Evolutionary conservation across 2,797 vertebrate species (phyloP).

Genomic region (Hipposideros larvatus): DNA sequence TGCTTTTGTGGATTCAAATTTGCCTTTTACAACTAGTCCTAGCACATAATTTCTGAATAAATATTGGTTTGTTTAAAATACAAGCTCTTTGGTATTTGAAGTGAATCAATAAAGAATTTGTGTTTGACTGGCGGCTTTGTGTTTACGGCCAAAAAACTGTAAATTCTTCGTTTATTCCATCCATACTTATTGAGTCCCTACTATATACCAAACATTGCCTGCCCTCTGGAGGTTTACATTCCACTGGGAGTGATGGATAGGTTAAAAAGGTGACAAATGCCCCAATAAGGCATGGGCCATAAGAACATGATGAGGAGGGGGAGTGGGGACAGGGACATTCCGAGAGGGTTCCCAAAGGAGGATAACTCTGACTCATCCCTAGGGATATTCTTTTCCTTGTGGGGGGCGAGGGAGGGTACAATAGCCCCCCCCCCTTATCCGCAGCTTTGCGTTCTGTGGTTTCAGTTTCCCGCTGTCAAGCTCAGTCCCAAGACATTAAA

Average conservation of each 20-base stretch:
- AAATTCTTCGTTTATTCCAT: background rate
- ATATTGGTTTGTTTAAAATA: background rate
- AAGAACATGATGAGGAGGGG: too few species aligned
- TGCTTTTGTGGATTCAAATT: background rate
- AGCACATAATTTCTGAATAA: background rate
- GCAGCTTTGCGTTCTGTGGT: background rate
- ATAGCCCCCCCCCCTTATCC: too few species aligned
- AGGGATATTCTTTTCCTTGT: background rate
- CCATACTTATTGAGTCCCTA: background rate
- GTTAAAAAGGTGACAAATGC: background rate
- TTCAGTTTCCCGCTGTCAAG: background rate
- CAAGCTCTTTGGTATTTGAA: background rate
- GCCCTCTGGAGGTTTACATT: background rate
- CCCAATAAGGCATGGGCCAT: fast-evolving
- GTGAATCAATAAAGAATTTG: background rate
- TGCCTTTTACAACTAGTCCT: background rate
- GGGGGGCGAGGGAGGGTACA: background rate
- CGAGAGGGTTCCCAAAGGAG: background rate
- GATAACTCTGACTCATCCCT: background rate
- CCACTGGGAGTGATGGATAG: background rate
- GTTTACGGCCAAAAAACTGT: background rate
- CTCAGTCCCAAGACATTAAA: background rate
- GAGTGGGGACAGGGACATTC: background rate
- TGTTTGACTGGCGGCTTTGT: background rate
- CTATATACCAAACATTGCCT: background rate